A percentile compares a stretch with the other conserved stretches of the same genome.
phyloP scores from a whole-genome alignment of 2,888 invertebrate species.

The Clitarchus hookeri region DNA sequence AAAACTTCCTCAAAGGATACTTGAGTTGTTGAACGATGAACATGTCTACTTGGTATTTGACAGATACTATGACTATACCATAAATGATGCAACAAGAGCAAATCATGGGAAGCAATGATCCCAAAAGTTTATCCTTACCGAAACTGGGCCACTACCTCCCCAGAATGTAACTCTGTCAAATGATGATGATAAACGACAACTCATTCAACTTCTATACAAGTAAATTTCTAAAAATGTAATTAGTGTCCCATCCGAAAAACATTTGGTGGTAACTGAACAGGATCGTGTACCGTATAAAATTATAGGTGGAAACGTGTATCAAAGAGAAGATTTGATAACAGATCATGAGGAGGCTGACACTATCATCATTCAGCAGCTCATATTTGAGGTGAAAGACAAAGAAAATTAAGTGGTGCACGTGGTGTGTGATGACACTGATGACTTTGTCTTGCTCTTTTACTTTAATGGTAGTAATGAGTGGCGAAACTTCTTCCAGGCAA shows the following conservation, averaged over 20 bases:
- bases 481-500: too few relatives aligned
- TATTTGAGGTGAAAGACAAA: background rate
- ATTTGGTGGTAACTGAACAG: background rate
- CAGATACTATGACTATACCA: background rate
- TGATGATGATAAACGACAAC: background rate
- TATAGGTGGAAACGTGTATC: background rate
- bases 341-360: background rate
- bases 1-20: background rate
- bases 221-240: background rate
- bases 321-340: slow-evolving; percentile 11
- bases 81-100: background rate
- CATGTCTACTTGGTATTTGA: slow-evolving; percentile 18
- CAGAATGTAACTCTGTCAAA: slow-evolving; percentile 10
- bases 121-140: background rate
- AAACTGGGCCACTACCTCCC: background rate
- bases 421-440: background rate
- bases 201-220: background rate
- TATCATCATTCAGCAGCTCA: background rate
- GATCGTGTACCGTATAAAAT: background rate
- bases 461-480: too few relatives aligned
- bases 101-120: too few relatives aligned
- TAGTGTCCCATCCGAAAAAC: background rate
- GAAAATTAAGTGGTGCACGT: background rate
- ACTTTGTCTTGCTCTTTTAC: background rate
- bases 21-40: background rate